Percentiles rank a stretch among this genome's conserved stretches.
phyloP scores from a whole-genome alignment of 2,888 invertebrate species.

The Cotesia congregata region DNA sequence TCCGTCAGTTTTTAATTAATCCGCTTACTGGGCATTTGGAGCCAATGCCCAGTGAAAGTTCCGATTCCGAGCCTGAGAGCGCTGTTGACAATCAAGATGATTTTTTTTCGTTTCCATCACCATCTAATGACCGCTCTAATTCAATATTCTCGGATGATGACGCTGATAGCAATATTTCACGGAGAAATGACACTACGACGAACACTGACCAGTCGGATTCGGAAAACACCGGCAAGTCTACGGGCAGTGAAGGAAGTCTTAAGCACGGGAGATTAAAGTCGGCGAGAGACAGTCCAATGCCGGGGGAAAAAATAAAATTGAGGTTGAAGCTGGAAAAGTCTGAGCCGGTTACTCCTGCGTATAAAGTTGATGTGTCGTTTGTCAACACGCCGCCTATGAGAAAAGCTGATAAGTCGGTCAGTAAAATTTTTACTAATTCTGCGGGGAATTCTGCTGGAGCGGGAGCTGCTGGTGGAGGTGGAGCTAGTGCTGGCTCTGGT shows the following conservation, averaged over 20 bases:
- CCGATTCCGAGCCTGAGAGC: conserved; percentile 74
- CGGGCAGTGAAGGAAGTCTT: conserved; percentile 75
- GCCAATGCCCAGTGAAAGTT: conserved; percentile 80
- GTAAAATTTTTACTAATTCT: conserved; percentile 70
- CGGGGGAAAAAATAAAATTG: conserved; percentile 84
- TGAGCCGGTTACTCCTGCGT: conserved; percentile 83
- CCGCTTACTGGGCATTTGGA: conserved; percentile 90
- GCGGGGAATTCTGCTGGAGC: conserved; percentile 55
- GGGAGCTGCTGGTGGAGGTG: conserved; percentile 43
- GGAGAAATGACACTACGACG: conserved; percentile 70
- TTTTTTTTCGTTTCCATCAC: conserved; percentile 71
- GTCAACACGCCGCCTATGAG: conserved; percentile 73
- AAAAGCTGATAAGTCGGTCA: conserved; percentile 71
- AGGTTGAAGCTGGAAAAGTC: conserved; percentile 87
- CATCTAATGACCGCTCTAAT: conserved; percentile 71
- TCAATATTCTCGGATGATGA: conserved; percentile 76
- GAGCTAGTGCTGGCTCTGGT: conserved; percentile 46
- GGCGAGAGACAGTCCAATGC: conserved; percentile 68
- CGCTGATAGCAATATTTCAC: conserved; percentile 74
- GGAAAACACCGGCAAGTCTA: conserved; percentile 73
- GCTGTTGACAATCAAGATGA: conserved; percentile 69
- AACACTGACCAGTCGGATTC: conserved; percentile 75
- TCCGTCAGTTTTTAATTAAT: conserved; percentile 88
- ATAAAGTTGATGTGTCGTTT: conserved; percentile 86
- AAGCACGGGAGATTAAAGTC: conserved; percentile 66